phyloP scores from a whole-genome alignment of 2,113 vertebrate genomes.

The Halcyon malimbica region DNA sequence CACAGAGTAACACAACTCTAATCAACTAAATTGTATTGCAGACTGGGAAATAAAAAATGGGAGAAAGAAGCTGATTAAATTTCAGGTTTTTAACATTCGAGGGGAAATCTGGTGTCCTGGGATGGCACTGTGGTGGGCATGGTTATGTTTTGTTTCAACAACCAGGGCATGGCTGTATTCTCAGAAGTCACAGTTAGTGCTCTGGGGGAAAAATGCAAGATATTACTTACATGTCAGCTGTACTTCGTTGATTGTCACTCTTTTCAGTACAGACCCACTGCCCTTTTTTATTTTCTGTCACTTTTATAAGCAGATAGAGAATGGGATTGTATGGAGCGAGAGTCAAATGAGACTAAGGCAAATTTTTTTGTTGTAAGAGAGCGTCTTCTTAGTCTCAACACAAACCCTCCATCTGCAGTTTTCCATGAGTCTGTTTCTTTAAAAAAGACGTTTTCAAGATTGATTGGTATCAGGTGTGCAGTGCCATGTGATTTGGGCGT shows the following conservation, averaged over 20 bases:
- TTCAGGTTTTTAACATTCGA: not conserved
- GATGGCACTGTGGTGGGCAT: not conserved
- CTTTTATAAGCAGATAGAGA: not conserved
- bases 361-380: not conserved
- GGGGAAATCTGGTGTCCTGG: not conserved
- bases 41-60: not conserved
- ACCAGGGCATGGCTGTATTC: not conserved
- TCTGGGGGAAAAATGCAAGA: not conserved
- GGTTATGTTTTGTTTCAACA: not conserved
- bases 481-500: slow-evolving; percentile 9
- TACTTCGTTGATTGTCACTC: not conserved
- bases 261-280: not conserved
- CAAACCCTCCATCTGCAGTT: not conserved
- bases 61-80: not conserved
- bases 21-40: not conserved
- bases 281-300: not conserved
- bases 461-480: slow-evolving; percentile 29
- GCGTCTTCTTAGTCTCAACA: not conserved
- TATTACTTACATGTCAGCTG: not conserved
- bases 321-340: not conserved
- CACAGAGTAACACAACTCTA: not conserved
- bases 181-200: not conserved
- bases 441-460: slow-evolving; percentile 37
- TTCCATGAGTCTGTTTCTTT: slow-evolving; percentile 4
- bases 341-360: not conserved